Base-by-base conservation (phyloP, 2,113 vertebrate species). In the Trachemys scripta region DNA sequence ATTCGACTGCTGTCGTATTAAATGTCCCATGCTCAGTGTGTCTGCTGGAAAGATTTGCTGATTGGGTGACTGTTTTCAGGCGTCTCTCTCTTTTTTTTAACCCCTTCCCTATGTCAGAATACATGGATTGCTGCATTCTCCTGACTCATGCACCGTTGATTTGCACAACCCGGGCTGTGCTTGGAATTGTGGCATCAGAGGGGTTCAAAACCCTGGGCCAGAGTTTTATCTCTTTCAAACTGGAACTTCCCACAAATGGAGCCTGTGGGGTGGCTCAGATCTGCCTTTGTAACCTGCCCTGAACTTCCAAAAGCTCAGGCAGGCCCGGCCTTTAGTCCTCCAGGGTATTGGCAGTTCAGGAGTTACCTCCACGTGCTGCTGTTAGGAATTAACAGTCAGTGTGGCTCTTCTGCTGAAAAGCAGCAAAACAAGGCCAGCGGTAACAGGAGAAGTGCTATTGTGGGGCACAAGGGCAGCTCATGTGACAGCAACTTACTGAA, bases 381-480 rank as follows among this genome's bases (percentile, higher is more conserved):
- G 97, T 96, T 98, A 97, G 97, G 94, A 96, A 97, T 96, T 76
- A 94, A 92, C 22, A 87, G 90, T 97, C 95, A 95, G 96, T 90
- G 95, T 82, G 42, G 89, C 94, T 91, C 85, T 96, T 82, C 2
- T 12, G 90, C 85, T 38, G 50, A 53, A 42, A n/a, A 65, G 45
- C 78, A 76, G 69, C 56, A 88, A 38, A 80, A 51, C 81, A 50
- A 88, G 87, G 94, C 79, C 12, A 3, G 57, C 80, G 2, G 95
- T 96, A 97, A 97, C 95, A 94, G 95, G 90, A 88, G 42, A 81
- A 9, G 6, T 24, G 76, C 53, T 16, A 80, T 29, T 0, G 7
- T 76, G 90, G 80, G 95, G 93, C 27, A 4, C 1, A n/a, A 95
- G 76, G 82, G 57, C 94, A 87, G 92, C 90, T 91, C 90, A 82